Base-by-base conservation (phyloP, 1,140 invertebrate species). In the Drosophila burlai region DNA sequence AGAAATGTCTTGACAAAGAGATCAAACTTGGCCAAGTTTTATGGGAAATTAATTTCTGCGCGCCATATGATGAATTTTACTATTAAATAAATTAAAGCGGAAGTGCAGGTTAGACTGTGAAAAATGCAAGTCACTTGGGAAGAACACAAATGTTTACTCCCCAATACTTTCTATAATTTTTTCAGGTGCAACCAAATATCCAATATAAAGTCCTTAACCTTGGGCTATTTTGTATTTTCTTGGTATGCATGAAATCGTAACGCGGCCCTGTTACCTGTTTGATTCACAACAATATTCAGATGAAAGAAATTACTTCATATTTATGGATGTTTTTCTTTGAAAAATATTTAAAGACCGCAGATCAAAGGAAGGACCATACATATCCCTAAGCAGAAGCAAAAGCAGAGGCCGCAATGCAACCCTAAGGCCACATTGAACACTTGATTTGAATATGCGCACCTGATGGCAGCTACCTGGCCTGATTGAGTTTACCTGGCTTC, bases 401-500 rank as follows among this genome's bases (percentile, higher is more conserved):
- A 21, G 38, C 6, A 54, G 26, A 47, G 26, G 18, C 49, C 40
- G 49, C 31, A 57, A 16, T 18, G 26, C 18, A n/a, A 13, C n/a
- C 42, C 18, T 21, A 7, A 43, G 49, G 47, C 49, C 31, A 42
- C 62, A 55, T 26, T 47, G 43, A 34, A 47, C 68, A 71, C 68
- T 59, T 55, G 52, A 73, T 73, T 73, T 73, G 67, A 42, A 73
- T 73, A 60, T 60, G 45, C 68, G 40, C 38, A 72, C 45, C 52
- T 73, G 67, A 73, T 59, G 69, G 50, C 54, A 36, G 69, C 54
- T 72, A 43, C 67, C 69, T 43, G 40, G 40, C 38, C 38, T 73
- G 52, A 73, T 73, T 73, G 69, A 60, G 69, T 73, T 73, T 72
- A 72, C 69, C 67, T 60, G 67, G 36, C 38, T 21, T 31, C n/a